Conservation (phyloP, 2,888 invertebrate genomes). For the Drosophila niveifrons region DNA sequence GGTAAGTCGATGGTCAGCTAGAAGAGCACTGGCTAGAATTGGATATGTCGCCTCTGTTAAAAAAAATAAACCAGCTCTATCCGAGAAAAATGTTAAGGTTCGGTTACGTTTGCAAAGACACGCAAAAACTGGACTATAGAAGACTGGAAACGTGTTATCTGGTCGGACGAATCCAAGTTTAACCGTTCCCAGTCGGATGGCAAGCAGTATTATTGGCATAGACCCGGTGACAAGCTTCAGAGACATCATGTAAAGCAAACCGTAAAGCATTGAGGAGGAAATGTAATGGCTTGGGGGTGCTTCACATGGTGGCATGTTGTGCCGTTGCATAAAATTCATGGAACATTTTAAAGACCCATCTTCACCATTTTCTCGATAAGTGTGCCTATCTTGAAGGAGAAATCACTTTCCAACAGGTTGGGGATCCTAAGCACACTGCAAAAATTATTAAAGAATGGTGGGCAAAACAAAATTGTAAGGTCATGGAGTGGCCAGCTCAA, state of each 20-base stretch:
- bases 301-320: conserved; percentile 17
- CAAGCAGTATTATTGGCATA: conserved; percentile 19
- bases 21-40: conserved; percentile 20
- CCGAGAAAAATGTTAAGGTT: conserved; percentile 22
- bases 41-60: conserved; percentile 8
- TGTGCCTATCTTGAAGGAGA: conserved; percentile 4
- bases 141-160: conserved; percentile 10
- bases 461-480: neutral
- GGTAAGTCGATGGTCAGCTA: conserved; percentile 16
- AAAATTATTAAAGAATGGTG: neutral
- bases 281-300: conserved; percentile 13
- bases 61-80: conserved; percentile 31
- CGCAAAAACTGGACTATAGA: conserved; percentile 15
- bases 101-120: conserved; percentile 12
- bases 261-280: conserved; percentile 16
- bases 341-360: conserved; percentile 12
- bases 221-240: conserved; percentile 2
- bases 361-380: conserved; percentile 11
- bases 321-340: neutral
- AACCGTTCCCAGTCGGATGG: conserved; percentile 23
- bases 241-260: conserved; percentile 21
- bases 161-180: conserved; percentile 24
- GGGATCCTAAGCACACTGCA: neutral
- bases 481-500: conserved; percentile 1
- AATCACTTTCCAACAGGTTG: no score